Percentiles rank a stretch among this genome's conserved stretches.
These are phyloP conservation scores for Antheraea yamamai DNA, from an alignment of 2,888 invertebrate species.

Conservation along the genomic window DNA sequence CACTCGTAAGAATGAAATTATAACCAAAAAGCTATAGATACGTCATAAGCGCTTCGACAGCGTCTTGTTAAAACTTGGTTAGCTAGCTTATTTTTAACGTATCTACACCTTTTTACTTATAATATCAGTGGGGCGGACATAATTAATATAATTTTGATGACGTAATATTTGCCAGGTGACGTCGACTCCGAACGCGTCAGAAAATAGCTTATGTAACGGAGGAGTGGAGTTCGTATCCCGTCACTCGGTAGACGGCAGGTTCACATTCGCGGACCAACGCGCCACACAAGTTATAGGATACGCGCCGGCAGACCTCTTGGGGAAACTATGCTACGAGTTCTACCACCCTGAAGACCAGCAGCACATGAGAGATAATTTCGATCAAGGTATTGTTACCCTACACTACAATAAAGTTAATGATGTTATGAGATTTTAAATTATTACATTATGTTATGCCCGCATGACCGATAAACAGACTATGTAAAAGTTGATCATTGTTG, in stretches of 20 bases:
- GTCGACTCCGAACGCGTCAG: conserved; percentile 96
- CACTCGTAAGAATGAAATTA: too few relatives aligned
- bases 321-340: conserved; percentile 98
- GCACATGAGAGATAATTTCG: conserved; percentile 98
- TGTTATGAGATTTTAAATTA: background rate
- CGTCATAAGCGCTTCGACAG: too few relatives aligned
- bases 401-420: too few relatives aligned
- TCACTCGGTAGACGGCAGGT: conserved; percentile 97
- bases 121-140: background rate
- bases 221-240: conserved; percentile 97
- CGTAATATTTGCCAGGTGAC: conserved; percentile 83
- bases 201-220: conserved; percentile 90
- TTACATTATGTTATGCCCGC: background rate
- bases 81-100: too few relatives aligned
- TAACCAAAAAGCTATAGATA: too few relatives aligned
- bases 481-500: background rate
- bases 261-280: conserved; percentile 99
- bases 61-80: too few relatives aligned
- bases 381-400: conserved; percentile 87
- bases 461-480: background rate
- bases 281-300: conserved; percentile 95
- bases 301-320: conserved; percentile 96
- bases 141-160: background rate
- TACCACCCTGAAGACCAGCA: conserved; percentile 98
- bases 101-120: too few relatives aligned